Conservation (phyloP, 2,888 invertebrate species). For the Subacronicta megacephala region DNA sequence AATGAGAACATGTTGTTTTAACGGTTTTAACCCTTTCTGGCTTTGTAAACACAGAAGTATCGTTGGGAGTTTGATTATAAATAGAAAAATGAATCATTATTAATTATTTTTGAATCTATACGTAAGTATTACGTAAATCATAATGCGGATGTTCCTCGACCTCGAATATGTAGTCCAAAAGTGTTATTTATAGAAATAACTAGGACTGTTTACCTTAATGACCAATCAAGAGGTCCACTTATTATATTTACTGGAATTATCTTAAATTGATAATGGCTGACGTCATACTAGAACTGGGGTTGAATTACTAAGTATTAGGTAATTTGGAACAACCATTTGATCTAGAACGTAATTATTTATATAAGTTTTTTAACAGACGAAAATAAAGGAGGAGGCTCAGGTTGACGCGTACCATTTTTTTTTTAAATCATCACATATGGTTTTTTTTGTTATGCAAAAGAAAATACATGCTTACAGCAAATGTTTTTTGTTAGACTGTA, state of each 20-base stretch:
- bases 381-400: too few species aligned
- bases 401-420: too few species aligned
- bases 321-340: too few species aligned
- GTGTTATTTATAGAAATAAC: slow-evolving; percentile 1
- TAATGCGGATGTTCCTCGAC: slow-evolving; percentile 1
- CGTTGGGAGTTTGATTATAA: neutral
- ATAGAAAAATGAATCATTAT: neutral
- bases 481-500: neutral
- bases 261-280: slow-evolving; percentile 16
- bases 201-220: neutral
- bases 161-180: neutral
- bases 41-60: too few species aligned
- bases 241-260: slow-evolving; percentile 14
- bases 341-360: too few species aligned
- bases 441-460: too few species aligned
- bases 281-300: neutral
- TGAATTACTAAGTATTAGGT: neutral
- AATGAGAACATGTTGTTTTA: too few species aligned
- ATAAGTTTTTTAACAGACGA: too few species aligned
- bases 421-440: too few species aligned
- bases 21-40: too few species aligned
- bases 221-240: slow-evolving; percentile 13
- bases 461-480: slow-evolving; percentile 1
- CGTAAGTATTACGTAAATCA: neutral
- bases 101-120: neutral